A percentile compares a stretch with the other conserved stretches of the same genome.
Conservation (phyloP, 2,888 invertebrate species). For the Mylabris sibirica region DNA sequence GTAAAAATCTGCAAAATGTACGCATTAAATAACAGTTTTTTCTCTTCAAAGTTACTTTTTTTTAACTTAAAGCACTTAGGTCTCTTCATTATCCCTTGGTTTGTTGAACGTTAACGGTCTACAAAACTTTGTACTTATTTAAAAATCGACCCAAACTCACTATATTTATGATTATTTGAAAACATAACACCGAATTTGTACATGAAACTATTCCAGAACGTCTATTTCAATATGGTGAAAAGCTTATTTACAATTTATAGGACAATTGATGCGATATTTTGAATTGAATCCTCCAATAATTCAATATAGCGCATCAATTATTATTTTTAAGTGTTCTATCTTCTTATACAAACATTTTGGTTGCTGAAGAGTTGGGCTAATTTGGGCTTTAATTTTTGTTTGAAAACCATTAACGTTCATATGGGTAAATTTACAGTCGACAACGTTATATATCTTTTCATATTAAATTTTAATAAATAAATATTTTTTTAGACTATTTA, state of each 20-base stretch:
- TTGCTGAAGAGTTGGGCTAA: constrained; percentile 55
- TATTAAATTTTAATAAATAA: constrained; percentile 52
- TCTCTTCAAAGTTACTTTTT: background rate
- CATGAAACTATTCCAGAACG: constrained; percentile 51
- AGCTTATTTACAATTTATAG: constrained; percentile 55
- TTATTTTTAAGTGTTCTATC: background rate
- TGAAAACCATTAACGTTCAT: constrained; percentile 54
- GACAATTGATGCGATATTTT: background rate
- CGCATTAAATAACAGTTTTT: constrained; percentile 54
- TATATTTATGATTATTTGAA: constrained; percentile 53
- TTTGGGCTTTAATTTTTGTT: constrained; percentile 45
- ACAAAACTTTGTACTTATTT: constrained; percentile 59
- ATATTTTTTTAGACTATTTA: constrained; percentile 48
- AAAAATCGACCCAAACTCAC: constrained; percentile 51
- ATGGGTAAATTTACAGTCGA: constrained; percentile 58
- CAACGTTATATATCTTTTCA: constrained; percentile 56
- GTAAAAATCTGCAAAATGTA: constrained; percentile 62
- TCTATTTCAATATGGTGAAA: constrained; percentile 57
- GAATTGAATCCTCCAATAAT: background rate
- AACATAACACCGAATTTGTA: constrained; percentile 59
- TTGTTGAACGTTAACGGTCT: constrained; percentile 52
- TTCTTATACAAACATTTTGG: constrained; percentile 45
- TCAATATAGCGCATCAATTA: background rate
- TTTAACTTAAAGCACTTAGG: constrained; percentile 60
- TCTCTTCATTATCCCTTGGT: constrained; percentile 60